These are phyloP conservation scores for Sympetrum striolatum DNA, from an alignment of 2,888 invertebrate genomes.

Conservation along the genomic window DNA sequence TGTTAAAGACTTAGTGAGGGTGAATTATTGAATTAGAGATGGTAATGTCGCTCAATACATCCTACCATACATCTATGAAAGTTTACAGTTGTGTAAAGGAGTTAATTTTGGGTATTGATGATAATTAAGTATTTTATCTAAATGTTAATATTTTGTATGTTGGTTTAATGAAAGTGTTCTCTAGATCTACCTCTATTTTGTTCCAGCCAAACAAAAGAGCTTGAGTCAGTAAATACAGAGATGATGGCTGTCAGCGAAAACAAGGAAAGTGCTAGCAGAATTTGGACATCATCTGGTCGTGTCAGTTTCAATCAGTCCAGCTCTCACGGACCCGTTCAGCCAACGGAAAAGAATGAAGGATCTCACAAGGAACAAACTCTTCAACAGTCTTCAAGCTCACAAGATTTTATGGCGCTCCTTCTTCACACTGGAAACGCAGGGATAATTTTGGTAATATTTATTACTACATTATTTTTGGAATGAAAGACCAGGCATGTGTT, in stretches of 20 bases:
- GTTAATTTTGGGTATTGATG: no score
- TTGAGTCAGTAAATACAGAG: background rate
- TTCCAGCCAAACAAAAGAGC: background rate
- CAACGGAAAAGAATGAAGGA: background rate
- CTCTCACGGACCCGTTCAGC: background rate
- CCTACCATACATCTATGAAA: no score
- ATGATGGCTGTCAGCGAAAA: background rate
- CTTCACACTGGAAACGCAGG: conserved; percentile 18
- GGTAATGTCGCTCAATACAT: no score
- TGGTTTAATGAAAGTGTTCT: no score
- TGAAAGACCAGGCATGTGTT: background rate
- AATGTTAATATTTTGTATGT: background rate
- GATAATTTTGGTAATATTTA: background rate
- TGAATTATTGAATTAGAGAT: no score
- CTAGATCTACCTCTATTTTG: background rate
- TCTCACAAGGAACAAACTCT: background rate
- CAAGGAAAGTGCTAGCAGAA: background rate
- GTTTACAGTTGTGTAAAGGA: no score
- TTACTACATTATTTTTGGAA: background rate
- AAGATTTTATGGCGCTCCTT: conserved; percentile 17
- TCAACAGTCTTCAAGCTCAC: background rate
- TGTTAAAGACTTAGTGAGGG: no score
- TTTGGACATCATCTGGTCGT: conserved; percentile 22
- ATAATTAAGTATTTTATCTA: no score
- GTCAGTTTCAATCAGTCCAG: background rate